Base-by-base conservation (phyloP, 2,888 invertebrate genomes). In the Platycheirus rosarum region DNA sequence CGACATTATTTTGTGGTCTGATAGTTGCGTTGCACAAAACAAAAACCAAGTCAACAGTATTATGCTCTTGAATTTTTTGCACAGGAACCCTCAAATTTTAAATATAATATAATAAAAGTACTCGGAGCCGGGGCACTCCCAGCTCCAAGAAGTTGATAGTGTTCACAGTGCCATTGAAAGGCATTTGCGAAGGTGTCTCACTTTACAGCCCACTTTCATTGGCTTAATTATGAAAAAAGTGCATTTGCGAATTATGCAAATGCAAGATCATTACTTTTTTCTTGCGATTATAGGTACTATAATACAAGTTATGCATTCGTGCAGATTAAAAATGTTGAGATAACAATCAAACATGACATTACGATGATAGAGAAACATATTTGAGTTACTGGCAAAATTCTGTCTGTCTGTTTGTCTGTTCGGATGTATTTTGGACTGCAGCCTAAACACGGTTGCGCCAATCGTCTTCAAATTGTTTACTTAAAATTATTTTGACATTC, bases 141-240 rank as follows among this genome's bases (percentile, higher is more conserved):
- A 53, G 66, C 44, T 44, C 40, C 51, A 51, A 40, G 49, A 65
- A 65, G 49, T 65, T 65, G 26, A 65, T 51, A 65, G 40, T 63
- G 65, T 51, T 26, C 65, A 65, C 40, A 63, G 48, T 63, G 63
- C 37, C 11, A 65, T 51, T 53, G 51, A 66, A 68, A 66, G 51
- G 20, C 66, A 66, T 66, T 42, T 66, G 42, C 26, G 49, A 51
- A n/a, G 65, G 49, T 35, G 46, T 65, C 3, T 40, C 51, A 51
- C 65, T 51, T 51, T 65, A 51, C 29, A 65, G 51, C 49, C 48
- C 46, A 26, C 13, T 46, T 46, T 62, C 32, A 62, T 46, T 46
- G 46, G 44, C 46, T n/a, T 46, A 62, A 63, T 29, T 32, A 53
- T 20, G 44, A n/a, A 66, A 44, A 66, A 53, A 53, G 53, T 53